Conservation (phyloP, 2,113 vertebrate genomes). For the Odontesthes bonariensis region DNA sequence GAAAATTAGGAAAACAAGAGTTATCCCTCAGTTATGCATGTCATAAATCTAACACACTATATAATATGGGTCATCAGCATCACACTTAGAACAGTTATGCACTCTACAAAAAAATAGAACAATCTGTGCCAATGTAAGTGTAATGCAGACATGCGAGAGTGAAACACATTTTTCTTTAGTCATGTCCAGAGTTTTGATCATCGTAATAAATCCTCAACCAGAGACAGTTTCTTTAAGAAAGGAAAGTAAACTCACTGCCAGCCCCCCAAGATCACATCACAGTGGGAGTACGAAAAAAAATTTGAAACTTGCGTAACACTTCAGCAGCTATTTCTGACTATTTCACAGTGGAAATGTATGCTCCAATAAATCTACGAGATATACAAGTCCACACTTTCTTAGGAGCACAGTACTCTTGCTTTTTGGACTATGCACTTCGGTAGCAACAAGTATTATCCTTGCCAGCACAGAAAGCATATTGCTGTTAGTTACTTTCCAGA, state of each 20-base stretch:
- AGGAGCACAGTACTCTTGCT: not conserved
- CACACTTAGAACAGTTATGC: not conserved
- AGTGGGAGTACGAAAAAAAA: slow-evolving; percentile 16
- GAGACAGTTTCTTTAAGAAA: slow-evolving; percentile 9
- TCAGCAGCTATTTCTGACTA: slow-evolving; percentile 16
- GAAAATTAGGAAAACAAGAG: not conserved
- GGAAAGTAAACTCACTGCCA: slow-evolving; percentile 18
- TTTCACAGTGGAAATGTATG: slow-evolving; percentile 38
- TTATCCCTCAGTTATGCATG: not conserved
- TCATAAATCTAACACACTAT: too few relatives aligned
- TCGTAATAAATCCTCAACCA: slow-evolving; percentile 13
- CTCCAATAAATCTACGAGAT: slow-evolving; percentile 19
- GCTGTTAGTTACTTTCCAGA: slow-evolving; percentile 38
- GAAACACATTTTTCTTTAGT: not conserved
- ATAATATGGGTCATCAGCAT: not conserved
- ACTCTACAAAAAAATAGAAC: not conserved
- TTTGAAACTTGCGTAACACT: not conserved
- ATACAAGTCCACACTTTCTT: slow-evolving; percentile 20
- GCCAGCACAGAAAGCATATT: slow-evolving; percentile 39
- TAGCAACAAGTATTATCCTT: slow-evolving; percentile 30
- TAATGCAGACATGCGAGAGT: not conserved
- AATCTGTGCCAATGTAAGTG: not conserved
- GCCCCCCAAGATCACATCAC: slow-evolving; percentile 16
- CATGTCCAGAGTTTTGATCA: not conserved
- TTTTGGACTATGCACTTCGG: not conserved